These are phyloP conservation scores for Channa argus DNA, from an alignment of 2,113 vertebrate species.

Conservation along the genomic window DNA sequence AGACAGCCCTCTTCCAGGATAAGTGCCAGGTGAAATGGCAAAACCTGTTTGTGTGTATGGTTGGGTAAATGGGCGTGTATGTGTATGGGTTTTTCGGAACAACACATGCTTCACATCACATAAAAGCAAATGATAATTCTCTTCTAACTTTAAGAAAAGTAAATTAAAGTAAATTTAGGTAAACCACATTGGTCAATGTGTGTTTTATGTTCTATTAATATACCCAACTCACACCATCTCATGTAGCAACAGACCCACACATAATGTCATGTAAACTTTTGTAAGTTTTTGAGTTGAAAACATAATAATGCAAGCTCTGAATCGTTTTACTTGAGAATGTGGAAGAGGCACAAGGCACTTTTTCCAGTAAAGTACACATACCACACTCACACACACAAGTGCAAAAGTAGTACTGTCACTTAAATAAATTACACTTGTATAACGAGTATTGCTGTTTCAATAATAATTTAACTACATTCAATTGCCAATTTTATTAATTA, in stretches of 20 bases:
- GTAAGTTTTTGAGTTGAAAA: not conserved
- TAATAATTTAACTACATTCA: not conserved
- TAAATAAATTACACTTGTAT: not conserved
- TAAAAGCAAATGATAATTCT: not conserved
- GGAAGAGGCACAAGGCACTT: not conserved
- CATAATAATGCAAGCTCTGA: not conserved
- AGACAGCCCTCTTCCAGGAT: constrained; percentile 71
- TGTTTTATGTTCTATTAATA: constrained; percentile 23
- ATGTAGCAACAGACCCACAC: not conserved
- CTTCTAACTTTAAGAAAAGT: constrained; percentile 7
- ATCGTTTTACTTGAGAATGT: not conserved
- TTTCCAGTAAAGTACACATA: not conserved
- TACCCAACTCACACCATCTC: not conserved
- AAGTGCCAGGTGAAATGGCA: constrained; percentile 57
- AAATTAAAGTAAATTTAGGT: not conserved
- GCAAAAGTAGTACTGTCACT: not conserved
- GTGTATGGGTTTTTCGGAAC: constrained; percentile 1
- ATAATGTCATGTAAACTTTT: not conserved
- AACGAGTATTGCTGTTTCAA: not conserved
- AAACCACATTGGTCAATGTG: not conserved
- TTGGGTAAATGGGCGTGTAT: constrained; percentile 35
- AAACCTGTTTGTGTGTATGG: constrained; percentile 29
- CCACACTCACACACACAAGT: too few species aligned
- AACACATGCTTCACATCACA: constrained; percentile 3
- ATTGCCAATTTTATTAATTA: not conserved